Conservation (phyloP, 2,797 vertebrate genomes). For the Muraenolepis orangiensis region DNA sequence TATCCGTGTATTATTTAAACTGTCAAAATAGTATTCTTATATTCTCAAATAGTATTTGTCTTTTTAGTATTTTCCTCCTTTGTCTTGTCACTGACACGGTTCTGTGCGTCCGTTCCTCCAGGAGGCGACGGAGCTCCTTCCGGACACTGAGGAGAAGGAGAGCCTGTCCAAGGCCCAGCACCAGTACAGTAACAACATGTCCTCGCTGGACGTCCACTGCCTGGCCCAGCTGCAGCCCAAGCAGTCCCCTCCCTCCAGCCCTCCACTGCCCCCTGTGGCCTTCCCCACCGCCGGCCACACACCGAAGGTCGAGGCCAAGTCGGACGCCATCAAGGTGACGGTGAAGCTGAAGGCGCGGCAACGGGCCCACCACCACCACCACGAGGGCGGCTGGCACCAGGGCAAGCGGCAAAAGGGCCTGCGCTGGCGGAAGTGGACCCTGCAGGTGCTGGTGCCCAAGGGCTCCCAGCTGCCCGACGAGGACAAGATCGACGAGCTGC, state of each 20-base stretch:
- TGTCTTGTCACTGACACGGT: not conserved
- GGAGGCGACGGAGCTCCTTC: slow-evolving; percentile 76
- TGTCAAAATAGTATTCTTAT: no score
- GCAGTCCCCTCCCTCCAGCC: slow-evolving; percentile 79
- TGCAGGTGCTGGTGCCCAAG: slow-evolving; percentile 87
- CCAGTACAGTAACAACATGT: slow-evolving; percentile 96
- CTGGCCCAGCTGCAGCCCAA: slow-evolving; percentile 89
- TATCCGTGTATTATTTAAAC: not conserved
- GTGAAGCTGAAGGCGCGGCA: slow-evolving; percentile 90
- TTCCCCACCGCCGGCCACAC: slow-evolving; percentile 69
- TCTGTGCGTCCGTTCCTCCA: slow-evolving; percentile 48
- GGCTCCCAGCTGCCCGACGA: slow-evolving; percentile 86
- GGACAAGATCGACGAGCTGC: slow-evolving; percentile 88
- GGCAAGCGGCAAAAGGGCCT: slow-evolving; percentile 91
- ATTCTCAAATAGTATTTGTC: not conserved
- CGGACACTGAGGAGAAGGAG: slow-evolving; percentile 74
- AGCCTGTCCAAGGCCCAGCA: slow-evolving; percentile 81
- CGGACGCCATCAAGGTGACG: slow-evolving; percentile 89
- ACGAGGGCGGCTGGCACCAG: slow-evolving; percentile 77
- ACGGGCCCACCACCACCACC: slow-evolving; percentile 74
- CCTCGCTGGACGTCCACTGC: slow-evolving; percentile 90
- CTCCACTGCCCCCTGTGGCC: slow-evolving; percentile 67
- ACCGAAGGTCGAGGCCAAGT: slow-evolving; percentile 78
- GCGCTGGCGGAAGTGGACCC: slow-evolving; percentile 96
- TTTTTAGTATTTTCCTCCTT: slow-evolving; percentile 17